Conservation (phyloP, 2,888 invertebrate genomes). For the Dorcus parallelipipedus region DNA sequence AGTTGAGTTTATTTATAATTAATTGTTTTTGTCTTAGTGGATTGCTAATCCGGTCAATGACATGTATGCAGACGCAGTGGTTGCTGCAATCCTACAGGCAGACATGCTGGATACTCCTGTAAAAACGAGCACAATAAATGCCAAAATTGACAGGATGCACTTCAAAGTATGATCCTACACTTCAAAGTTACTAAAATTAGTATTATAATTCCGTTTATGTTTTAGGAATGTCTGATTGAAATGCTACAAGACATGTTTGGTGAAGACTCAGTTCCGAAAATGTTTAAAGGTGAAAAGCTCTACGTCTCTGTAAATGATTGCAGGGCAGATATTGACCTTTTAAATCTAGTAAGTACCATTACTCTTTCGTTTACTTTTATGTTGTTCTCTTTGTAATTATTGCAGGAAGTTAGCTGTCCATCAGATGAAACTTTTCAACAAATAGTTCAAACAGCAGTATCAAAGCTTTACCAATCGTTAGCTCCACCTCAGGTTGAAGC, state of each 20-base stretch:
- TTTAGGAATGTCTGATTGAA: slow-evolving; percentile 79
- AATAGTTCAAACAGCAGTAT: slow-evolving; percentile 80
- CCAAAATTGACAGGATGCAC: slow-evolving; percentile 84
- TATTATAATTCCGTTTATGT: background rate
- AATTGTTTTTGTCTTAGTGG: slow-evolving; percentile 62
- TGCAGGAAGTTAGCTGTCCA: slow-evolving; percentile 74
- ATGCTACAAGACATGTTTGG: slow-evolving; percentile 95
- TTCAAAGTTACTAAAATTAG: background rate
- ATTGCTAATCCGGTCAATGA: slow-evolving; percentile 91
- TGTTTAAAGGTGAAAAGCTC: slow-evolving; percentile 86
- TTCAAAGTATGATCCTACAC: slow-evolving; percentile 63
- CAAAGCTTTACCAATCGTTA: slow-evolving; percentile 80
- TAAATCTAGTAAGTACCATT: slow-evolving; percentile 60
- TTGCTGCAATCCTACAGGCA: slow-evolving; percentile 84
- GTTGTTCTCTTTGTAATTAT: background rate
- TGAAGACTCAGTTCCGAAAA: slow-evolving; percentile 87
- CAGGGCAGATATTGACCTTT: slow-evolving; percentile 80
- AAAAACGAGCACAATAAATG: slow-evolving; percentile 58
- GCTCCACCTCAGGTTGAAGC: slow-evolving; percentile 53
- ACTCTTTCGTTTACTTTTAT: background rate
- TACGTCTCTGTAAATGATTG: slow-evolving; percentile 83
- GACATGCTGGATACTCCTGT: slow-evolving; percentile 64
- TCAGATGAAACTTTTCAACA: slow-evolving; percentile 80
- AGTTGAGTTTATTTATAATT: background rate
- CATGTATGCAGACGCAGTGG: slow-evolving; percentile 96